Percentiles rank a stretch among this genome's conserved stretches.
phyloP scores from a whole-genome alignment of 2,888 invertebrate species.

The Standfussiana lucernea region DNA sequence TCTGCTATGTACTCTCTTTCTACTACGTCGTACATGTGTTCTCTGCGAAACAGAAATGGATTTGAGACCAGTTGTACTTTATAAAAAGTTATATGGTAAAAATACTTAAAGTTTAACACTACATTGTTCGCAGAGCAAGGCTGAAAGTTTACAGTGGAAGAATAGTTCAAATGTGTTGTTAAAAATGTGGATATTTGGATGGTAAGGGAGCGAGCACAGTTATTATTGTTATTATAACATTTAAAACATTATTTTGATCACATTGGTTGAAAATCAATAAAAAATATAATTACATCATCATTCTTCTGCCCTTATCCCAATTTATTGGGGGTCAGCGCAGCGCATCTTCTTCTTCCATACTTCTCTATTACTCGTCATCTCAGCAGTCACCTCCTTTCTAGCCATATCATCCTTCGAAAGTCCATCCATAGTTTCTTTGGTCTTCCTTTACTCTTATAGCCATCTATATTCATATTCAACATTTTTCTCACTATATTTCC shows the following conservation, averaged over 20 bases:
- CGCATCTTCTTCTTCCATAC: too few relatives aligned
- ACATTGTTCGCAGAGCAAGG: background rate
- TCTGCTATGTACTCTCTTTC: conserved; percentile 97
- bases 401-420: too few relatives aligned
- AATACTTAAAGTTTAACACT: background rate
- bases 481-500: too few relatives aligned
- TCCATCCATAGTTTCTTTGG: too few relatives aligned
- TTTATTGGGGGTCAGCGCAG: too few relatives aligned
- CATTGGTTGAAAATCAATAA: background rate
- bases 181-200: background rate
- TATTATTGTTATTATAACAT: background rate
- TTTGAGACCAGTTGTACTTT: background rate
- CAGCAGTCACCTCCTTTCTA: too few relatives aligned
- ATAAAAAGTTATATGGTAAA: background rate
- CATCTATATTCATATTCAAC: too few relatives aligned
- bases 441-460: too few relatives aligned
- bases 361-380: too few relatives aligned
- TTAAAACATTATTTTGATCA: background rate
- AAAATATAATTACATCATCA: too few relatives aligned
- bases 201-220: background rate
- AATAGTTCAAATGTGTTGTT: background rate
- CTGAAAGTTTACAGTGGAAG: background rate
- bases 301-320: too few relatives aligned
- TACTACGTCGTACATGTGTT: conserved; percentile 96
- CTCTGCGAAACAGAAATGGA: conserved; percentile 82